phyloP scores from a whole-genome alignment of 2,113 vertebrate species.

The Carlito syrichta region DNA sequence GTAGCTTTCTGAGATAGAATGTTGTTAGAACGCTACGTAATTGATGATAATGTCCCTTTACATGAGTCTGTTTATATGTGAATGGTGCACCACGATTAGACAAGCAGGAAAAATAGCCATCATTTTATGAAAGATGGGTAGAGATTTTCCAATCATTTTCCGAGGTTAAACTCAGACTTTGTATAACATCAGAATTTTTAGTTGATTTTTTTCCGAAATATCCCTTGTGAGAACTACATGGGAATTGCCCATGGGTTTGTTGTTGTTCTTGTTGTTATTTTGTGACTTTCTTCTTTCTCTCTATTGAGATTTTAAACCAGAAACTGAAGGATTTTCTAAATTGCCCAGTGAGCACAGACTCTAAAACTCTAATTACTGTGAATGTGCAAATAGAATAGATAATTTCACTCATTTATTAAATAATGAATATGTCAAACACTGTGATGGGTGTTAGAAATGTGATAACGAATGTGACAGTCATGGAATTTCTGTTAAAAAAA shows the following conservation, averaged over 20 bases:
- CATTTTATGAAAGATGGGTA: constrained; percentile 53
- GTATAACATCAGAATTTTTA: constrained; percentile 11
- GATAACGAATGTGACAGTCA: not conserved
- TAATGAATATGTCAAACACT: not conserved
- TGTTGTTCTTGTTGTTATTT: not conserved
- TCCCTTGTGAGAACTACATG: not conserved
- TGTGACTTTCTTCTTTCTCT: no score
- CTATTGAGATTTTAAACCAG: not conserved
- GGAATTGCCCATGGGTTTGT: not conserved
- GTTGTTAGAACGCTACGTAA: constrained; percentile 7
- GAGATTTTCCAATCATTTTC: constrained; percentile 62
- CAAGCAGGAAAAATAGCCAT: constrained; percentile 61
- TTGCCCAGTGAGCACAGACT: not conserved
- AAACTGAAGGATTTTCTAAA: not conserved
- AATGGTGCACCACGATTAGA: constrained; percentile 31
- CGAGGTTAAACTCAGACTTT: not conserved
- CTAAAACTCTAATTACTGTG: not conserved
- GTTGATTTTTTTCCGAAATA: constrained; percentile 25
- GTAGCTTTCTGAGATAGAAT: constrained; percentile 14
- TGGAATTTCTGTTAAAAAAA: not conserved
- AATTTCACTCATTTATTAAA: not conserved
- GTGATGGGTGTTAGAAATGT: not conserved
- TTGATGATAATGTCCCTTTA: constrained; percentile 56
- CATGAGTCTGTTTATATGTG: constrained; percentile 47
- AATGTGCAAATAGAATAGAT: not conserved